Conservation (phyloP, 2,888 invertebrate genomes). For the Stenoptilia bipunctidactyla region DNA sequence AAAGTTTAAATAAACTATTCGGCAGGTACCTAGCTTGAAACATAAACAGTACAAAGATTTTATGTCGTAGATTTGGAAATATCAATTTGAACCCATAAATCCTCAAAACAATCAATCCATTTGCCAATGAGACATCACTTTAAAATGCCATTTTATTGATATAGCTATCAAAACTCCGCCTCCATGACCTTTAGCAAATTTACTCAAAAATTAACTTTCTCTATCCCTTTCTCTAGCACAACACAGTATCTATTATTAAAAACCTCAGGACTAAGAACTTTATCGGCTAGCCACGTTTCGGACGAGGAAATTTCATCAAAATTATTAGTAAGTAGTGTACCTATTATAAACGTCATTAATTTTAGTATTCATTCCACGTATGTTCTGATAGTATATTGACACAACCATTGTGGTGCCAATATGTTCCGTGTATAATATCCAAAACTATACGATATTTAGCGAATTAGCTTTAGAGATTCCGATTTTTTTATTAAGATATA, state of each 20-base stretch:
- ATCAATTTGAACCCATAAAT: not conserved
- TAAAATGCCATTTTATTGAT: not conserved
- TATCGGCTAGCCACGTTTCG: conserved; percentile 1
- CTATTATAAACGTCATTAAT: not conserved
- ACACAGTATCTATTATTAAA: not conserved
- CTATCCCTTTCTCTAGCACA: not conserved
- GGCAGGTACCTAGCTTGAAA: not conserved
- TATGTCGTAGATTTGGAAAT: not conserved
- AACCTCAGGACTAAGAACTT: not conserved
- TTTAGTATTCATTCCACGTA: not conserved
- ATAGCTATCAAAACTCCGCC: conserved; percentile 1
- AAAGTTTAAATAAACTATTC: not conserved
- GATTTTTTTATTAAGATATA: not conserved
- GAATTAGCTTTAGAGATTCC: not conserved
- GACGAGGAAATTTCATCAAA: not conserved
- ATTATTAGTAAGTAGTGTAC: not conserved
- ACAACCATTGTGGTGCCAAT: not conserved
- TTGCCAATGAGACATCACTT: not conserved
- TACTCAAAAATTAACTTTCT: not conserved
- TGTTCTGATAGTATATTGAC: not conserved
- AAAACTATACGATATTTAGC: not conserved
- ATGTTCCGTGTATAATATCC: too few relatives aligned
- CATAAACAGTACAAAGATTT: not conserved
- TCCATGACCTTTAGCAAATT: not conserved
- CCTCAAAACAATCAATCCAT: not conserved